These are phyloP conservation scores for Poecilus cupreus DNA, from an alignment of 2,888 invertebrate species.

Conservation along the genomic window DNA sequence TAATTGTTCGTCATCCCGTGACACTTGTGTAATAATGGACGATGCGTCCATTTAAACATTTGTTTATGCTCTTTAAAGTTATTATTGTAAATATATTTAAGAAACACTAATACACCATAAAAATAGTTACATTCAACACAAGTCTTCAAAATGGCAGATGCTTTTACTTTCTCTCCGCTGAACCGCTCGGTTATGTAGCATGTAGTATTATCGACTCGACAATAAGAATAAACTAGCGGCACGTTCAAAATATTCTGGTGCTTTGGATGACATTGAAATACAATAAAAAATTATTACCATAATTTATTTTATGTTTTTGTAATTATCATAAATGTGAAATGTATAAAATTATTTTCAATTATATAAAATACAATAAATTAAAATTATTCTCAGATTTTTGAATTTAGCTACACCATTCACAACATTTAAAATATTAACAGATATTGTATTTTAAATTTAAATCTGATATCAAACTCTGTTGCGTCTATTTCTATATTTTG, in stretches of 20 bases:
- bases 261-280: neutral
- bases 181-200: slow-evolving; percentile 58
- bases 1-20: slow-evolving; percentile 97
- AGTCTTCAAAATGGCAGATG: slow-evolving; percentile 70
- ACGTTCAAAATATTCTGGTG: slow-evolving; percentile 61
- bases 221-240: slow-evolving; percentile 58
- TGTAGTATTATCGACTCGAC: slow-evolving; percentile 62
- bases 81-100: slow-evolving; percentile 60
- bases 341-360: slow-evolving; percentile 45
- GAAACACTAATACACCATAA: slow-evolving; percentile 64
- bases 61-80: slow-evolving; percentile 69
- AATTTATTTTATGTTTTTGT: slow-evolving; percentile 33
- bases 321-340: slow-evolving; percentile 38
- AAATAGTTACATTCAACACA: slow-evolving; percentile 67
- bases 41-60: slow-evolving; percentile 96
- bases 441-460: neutral
- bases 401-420: slow-evolving; percentile 47
- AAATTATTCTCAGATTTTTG: slow-evolving; percentile 8
- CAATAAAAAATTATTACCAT: neutral
- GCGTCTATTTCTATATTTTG: slow-evolving; percentile 22
- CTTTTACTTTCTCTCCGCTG: slow-evolving; percentile 66
- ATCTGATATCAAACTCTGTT: slow-evolving; percentile 1
- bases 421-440: neutral
- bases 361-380: slow-evolving; percentile 44
- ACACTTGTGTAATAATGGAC: slow-evolving; percentile 99